Conservation (phyloP, 92 coral and sea anemone species). For the Diadumene lineata region DNA sequence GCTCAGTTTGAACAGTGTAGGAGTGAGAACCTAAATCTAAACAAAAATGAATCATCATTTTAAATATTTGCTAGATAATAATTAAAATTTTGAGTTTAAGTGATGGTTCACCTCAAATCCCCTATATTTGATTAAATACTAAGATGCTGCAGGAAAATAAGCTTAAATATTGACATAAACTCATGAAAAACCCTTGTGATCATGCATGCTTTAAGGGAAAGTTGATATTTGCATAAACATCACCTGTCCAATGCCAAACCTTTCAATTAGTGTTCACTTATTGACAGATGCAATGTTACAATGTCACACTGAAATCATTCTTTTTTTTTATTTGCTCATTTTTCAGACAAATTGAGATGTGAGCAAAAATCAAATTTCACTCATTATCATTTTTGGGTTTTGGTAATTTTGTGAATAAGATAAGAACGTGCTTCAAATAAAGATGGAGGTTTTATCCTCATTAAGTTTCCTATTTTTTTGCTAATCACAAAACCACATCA, state of each 20-base stretch:
- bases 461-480: background rate
- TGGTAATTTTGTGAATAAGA: too few relatives aligned
- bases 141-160: background rate
- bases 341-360: too few relatives aligned
- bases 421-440: too few relatives aligned
- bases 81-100: background rate
- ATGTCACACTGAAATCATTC: background rate
- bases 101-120: background rate
- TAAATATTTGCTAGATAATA: background rate
- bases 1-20: too few relatives aligned
- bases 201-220: background rate
- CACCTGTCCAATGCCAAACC: background rate
- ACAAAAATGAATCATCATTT: too few relatives aligned
- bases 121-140: background rate
- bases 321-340: too few relatives aligned
- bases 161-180: background rate
- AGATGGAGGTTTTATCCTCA: background rate
- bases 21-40: too few relatives aligned
- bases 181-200: background rate
- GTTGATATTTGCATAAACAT: background rate
- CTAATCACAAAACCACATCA: background rate
- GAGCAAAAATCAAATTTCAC: too few relatives aligned
- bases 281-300: background rate
- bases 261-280: background rate
- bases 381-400: too few relatives aligned